Evolutionary conservation across 2,888 invertebrate genomes (phyloP).

Genomic region (Anagyrus pseudococci): DNA sequence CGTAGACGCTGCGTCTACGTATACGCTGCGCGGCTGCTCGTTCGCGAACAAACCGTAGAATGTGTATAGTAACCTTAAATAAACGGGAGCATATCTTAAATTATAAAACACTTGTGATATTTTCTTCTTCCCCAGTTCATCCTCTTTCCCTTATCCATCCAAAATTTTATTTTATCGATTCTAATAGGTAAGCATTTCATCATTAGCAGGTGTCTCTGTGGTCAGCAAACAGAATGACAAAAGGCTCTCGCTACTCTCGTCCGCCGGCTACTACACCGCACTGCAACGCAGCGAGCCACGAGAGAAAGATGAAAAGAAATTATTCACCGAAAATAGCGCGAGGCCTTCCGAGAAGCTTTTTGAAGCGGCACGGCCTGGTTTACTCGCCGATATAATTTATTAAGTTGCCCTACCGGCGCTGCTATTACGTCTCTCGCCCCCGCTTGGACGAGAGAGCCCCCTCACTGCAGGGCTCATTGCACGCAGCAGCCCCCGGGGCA

Average conservation of each 20-base stretch:
- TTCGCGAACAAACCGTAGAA: conserved; percentile 28
- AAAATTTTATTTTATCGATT: too few species aligned
- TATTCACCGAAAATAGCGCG: conserved; percentile 52
- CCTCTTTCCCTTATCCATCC: too few species aligned
- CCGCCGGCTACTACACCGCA: neutral
- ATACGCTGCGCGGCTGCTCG: conserved; percentile 22
- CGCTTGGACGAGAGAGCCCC: neutral
- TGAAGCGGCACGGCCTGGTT: conserved; percentile 52
- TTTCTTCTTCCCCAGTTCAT: neutral
- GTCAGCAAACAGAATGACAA: too few species aligned
- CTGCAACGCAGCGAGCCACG: conserved; percentile 1
- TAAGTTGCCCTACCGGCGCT: conserved; percentile 56
- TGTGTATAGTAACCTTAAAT: conserved; percentile 58
- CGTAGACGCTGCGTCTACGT: conserved; percentile 40
- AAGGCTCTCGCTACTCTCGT: neutral
- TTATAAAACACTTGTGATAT: conserved; percentile 3
- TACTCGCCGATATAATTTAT: conserved; percentile 55
- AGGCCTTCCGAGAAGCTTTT: conserved; percentile 56
- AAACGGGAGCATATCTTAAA: conserved; percentile 55
- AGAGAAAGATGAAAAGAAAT: conserved; percentile 49
- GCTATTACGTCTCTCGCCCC: conserved; percentile 44
- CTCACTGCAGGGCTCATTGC: conserved; percentile 42
- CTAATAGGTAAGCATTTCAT: too few species aligned
- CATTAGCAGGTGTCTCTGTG: too few species aligned
- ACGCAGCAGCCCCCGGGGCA: conserved; percentile 41